Base-by-base conservation (phyloP, 2,888 invertebrate species). In the Agrotis segetum region DNA sequence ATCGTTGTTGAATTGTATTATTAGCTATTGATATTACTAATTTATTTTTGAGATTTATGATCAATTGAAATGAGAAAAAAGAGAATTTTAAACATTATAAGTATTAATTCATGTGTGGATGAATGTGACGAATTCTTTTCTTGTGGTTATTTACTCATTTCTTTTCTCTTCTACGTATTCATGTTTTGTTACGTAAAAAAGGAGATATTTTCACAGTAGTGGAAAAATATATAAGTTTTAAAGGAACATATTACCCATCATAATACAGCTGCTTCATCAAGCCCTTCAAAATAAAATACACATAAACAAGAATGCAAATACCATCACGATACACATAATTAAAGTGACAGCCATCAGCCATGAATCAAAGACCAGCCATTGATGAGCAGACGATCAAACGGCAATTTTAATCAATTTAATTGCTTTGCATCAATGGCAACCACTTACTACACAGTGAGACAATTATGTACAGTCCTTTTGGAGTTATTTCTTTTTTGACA, bases 1-100 rank as follows among this genome's bases (percentile, higher is more conserved):
- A 65, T 50, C 60, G 17, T 85, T 79, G 83, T 87, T 84, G 84
- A 82, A 83, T 81, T 85, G 67, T 85, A 67, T 88, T 88, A 88
- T 86, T 85, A 83, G 68, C 82, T 68, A 84, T 88, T 88, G 83
- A 86, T 71, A 66, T 67, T 82, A 85, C 84, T 56, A 29, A 61
- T 40, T 63, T 71, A 68, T 71, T 46, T 81, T 77, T 73, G 2
- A 49, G 19, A 77, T 80, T 84, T 82, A 84, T 44, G 70, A 77
- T 13, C 74, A 62, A 81, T 82, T 84, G 69, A 78, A 63, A 71
- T 7, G 9, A 56, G 13, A 55, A 65, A 61, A 70, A 44, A 64
- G n/a, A 46, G 68, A 24, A 19, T 3, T 60, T 56, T 71, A 67
- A 74, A 67, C 58, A 64, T 19, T 29, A 40, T 40, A 50, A 24